Conservation (phyloP, 2,797 vertebrate species). For the Centropyge bicolor region DNA sequence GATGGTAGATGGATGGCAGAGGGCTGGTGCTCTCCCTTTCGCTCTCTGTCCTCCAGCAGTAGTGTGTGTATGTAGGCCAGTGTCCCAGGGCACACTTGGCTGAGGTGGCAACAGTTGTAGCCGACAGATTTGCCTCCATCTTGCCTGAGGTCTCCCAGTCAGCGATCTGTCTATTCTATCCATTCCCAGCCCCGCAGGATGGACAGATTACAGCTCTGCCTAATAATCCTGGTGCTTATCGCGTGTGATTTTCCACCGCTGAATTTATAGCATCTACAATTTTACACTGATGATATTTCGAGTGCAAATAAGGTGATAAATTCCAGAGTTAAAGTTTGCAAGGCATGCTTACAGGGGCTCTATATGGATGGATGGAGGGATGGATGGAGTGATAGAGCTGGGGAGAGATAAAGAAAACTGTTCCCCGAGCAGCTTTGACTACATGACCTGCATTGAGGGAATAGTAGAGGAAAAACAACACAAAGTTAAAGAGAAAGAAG, state of each 20-base stretch:
- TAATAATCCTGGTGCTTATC: conserved; percentile 51
- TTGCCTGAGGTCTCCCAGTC: conserved; percentile 86
- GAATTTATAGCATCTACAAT: conserved; percentile 28
- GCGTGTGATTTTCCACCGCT: conserved; percentile 30
- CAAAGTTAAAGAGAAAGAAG: background rate
- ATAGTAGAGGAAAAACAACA: background rate
- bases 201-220: conserved; percentile 68
- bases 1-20: conserved; percentile 54
- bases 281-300: background rate
- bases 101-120: conserved; percentile 88
- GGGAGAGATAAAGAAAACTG: background rate
- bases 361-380: background rate
- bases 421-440: background rate
- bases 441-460: background rate
- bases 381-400: background rate
- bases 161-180: conserved; percentile 81
- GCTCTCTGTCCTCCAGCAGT: conserved; percentile 75
- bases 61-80: conserved; percentile 88
- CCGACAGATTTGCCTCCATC: conserved; percentile 88
- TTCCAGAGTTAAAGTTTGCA: background rate
- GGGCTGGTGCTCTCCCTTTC: conserved; percentile 62
- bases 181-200: conserved; percentile 70
- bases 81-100: conserved; percentile 88
- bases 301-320: background rate
- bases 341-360: background rate